Evolutionary conservation across 2,797 vertebrate species (phyloP).

Genomic region (Uromys caudimaculatus): DNA sequence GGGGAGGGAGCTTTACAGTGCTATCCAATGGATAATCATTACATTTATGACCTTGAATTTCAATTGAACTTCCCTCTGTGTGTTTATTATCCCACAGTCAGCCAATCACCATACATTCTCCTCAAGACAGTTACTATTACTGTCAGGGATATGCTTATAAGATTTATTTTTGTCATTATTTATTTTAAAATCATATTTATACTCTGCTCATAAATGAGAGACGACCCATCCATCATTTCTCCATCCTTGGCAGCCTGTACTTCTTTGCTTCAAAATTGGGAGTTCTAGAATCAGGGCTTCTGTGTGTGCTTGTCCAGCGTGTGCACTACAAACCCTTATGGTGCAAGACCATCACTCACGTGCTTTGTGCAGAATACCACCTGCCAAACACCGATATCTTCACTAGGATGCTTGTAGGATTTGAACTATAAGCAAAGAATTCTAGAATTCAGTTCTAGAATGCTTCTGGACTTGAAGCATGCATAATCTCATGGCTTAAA

Average conservation of each 20-base stretch:
- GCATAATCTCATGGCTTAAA: neutral
- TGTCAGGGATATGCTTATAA: conserved; percentile 57
- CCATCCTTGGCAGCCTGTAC: neutral
- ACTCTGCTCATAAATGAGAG: conserved; percentile 63
- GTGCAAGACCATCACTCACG: neutral
- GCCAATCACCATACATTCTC: conserved; percentile 65
- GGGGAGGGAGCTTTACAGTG: neutral
- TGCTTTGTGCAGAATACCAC: neutral
- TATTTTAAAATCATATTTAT: conserved; percentile 76
- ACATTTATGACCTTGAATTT: conserved; percentile 73
- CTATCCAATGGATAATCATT: conserved; percentile 55
- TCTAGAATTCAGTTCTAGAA: neutral
- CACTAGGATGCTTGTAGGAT: neutral
- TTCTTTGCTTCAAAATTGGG: conserved; percentile 53
- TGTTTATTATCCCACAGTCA: conserved; percentile 71
- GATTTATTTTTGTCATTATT: conserved; percentile 69
- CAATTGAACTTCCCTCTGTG: conserved; percentile 60
- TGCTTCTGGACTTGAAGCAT: neutral
- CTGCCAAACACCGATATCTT: neutral
- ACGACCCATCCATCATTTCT: conserved; percentile 54
- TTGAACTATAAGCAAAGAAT: neutral
- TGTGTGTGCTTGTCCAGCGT: neutral
- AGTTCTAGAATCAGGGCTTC: neutral
- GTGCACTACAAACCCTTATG: neutral
- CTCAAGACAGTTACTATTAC: conserved; percentile 44